A percentile compares a stretch with the other conserved stretches of the same genome.
phyloP scores from a whole-genome alignment of 2,113 vertebrate genomes.

The Tichodroma muraria region DNA sequence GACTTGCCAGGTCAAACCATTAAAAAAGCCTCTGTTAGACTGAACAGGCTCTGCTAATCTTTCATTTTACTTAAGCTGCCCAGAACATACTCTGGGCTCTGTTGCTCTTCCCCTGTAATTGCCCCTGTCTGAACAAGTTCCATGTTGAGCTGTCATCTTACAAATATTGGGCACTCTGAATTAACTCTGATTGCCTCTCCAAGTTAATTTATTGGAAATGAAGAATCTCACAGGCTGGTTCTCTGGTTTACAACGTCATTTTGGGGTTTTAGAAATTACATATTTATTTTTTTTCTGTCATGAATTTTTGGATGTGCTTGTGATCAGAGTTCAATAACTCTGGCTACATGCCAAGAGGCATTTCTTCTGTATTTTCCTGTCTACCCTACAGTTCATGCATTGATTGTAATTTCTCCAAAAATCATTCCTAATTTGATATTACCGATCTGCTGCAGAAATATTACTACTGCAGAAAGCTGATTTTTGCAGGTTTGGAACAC shows the following conservation, averaged over 20 bases:
- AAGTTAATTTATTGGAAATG: background rate
- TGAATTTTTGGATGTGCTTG: background rate
- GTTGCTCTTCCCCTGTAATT: background rate
- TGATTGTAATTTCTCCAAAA: background rate
- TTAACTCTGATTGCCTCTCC: background rate
- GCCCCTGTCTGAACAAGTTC: background rate
- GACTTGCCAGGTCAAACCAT: background rate
- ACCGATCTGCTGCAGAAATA: background rate
- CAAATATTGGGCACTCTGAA: background rate
- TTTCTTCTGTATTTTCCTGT: background rate
- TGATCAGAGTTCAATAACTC: background rate
- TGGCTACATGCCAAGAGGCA: background rate
- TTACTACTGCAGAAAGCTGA: background rate
- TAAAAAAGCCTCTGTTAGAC: conserved; percentile 5
- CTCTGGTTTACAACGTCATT: background rate
- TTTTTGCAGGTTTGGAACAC: background rate
- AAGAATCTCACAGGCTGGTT: background rate
- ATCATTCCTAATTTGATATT: background rate
- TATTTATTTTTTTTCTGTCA: background rate
- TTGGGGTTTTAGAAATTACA: background rate
- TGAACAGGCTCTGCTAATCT: conserved; percentile 14
- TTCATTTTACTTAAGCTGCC: background rate
- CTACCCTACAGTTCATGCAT: background rate
- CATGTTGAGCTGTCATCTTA: background rate
- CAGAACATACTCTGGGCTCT: background rate